Evolutionary conservation across 1,140 invertebrate species (phyloP).

Genomic region (Phenacoccus solenopsis): DNA sequence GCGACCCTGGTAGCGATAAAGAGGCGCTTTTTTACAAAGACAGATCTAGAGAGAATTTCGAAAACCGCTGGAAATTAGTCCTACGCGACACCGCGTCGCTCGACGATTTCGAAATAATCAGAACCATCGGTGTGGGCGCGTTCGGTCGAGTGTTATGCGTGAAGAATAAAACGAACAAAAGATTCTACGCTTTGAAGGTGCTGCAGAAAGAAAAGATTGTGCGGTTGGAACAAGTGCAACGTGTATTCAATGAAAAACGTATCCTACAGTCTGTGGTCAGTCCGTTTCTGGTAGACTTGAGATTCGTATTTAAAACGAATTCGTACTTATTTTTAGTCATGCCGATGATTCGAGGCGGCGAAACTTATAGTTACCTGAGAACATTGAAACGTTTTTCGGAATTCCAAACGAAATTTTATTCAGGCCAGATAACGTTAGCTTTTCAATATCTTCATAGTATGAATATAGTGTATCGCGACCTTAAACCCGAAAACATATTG

Average conservation of each 20-base stretch:
- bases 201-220: conserved; percentile 87
- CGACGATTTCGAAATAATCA: conserved; percentile 37
- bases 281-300: conserved; percentile 56
- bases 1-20: not conserved
- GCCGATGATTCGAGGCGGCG: not conserved
- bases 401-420: conserved; percentile 25
- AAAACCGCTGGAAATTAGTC: not conserved
- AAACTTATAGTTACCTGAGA: not conserved
- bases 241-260: conserved; percentile 82
- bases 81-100: conserved; percentile 24
- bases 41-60: not conserved
- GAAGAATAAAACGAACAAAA: conserved; percentile 39
- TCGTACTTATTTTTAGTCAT: not conserved
- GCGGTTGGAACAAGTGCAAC: conserved; percentile 83
- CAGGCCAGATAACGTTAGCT: conserved; percentile 82
- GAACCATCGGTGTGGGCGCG: conserved; percentile 81
- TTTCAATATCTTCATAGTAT: conserved; percentile 77
- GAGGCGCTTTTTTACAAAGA: not conserved
- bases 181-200: conserved; percentile 78
- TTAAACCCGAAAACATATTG: conserved; percentile 92
- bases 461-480: conserved; percentile 82
- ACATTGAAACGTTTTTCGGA: not conserved
- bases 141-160: conserved; percentile 87
- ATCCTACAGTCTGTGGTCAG: conserved; percentile 71
- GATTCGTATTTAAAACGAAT: not conserved